Conservation (phyloP, 2,888 invertebrate species). For the Criorhina ranunculi region DNA sequence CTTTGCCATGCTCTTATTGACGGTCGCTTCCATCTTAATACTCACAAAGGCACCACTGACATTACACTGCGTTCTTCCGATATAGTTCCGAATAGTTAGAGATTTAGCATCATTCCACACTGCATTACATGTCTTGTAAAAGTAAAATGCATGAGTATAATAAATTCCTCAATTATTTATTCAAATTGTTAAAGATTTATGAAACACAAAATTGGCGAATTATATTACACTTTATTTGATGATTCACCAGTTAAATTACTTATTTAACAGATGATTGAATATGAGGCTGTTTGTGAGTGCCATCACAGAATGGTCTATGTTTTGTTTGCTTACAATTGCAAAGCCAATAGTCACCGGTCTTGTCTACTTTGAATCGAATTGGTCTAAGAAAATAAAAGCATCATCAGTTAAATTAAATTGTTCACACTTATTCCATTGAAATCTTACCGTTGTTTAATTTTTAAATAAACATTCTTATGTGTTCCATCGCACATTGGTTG, state of each 20-base stretch:
- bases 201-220: not conserved
- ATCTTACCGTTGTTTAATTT: conserved; percentile 88
- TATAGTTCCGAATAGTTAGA: no score
- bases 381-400: conserved; percentile 86
- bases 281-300: conserved; percentile 92
- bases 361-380: conserved; percentile 91
- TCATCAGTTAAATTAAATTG: not conserved
- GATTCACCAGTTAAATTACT: conserved; percentile 16
- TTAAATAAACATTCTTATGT: conserved; percentile 91
- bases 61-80: no score
- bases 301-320: conserved; percentile 98
- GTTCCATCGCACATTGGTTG: conserved; percentile 98
- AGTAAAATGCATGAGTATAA: no score
- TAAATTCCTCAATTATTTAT: no score
- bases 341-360: conserved; percentile 97
- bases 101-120: no score
- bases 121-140: no score
- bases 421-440: not conserved
- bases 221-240: not conserved
- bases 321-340: conserved; percentile 99
- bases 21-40: no score
- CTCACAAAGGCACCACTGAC: no score
- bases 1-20: no score
- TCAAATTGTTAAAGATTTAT: not conserved
- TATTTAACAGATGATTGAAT: conserved; percentile 87